Percentiles rank a stretch among this genome's conserved stretches.
Evolutionary conservation across 2,113 vertebrate genomes (phyloP).

Genomic region (Phocoena phocoena): DNA sequence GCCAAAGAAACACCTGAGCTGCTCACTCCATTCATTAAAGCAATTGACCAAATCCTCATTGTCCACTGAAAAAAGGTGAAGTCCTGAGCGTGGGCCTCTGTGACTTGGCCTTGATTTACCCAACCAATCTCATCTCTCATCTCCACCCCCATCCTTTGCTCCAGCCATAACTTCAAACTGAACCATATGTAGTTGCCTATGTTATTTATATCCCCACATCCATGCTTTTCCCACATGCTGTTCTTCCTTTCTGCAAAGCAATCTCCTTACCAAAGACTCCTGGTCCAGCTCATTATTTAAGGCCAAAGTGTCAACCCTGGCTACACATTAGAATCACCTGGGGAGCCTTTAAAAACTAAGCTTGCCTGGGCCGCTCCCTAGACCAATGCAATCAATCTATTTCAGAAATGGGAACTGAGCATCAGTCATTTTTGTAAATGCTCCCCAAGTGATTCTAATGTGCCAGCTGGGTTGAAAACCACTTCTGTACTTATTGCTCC

Average conservation of each 20-base stretch:
- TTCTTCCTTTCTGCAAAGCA: constrained; percentile 35
- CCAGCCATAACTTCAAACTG: background rate
- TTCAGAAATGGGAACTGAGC: background rate
- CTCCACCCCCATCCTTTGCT: background rate
- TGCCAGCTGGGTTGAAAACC: background rate
- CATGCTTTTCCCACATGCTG: background rate
- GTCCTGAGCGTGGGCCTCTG: background rate
- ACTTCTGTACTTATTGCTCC: background rate
- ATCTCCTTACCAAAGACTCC: background rate
- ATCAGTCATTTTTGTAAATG: background rate
- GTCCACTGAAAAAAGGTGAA: background rate
- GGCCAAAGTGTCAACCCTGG: background rate
- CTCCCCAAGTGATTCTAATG: background rate
- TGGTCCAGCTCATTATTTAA: constrained; percentile 1
- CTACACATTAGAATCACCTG: background rate
- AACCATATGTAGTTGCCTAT: background rate
- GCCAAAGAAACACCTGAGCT: background rate
- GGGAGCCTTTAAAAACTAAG: background rate
- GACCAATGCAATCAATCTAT: background rate
- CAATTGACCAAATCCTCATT: background rate
- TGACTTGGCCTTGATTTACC: background rate
- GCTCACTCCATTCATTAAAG: background rate
- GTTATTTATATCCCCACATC: background rate
- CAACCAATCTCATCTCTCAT: background rate
- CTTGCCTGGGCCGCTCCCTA: background rate